Conservation (phyloP, 2,113 vertebrate genomes). For the Peromyscus californicus region DNA sequence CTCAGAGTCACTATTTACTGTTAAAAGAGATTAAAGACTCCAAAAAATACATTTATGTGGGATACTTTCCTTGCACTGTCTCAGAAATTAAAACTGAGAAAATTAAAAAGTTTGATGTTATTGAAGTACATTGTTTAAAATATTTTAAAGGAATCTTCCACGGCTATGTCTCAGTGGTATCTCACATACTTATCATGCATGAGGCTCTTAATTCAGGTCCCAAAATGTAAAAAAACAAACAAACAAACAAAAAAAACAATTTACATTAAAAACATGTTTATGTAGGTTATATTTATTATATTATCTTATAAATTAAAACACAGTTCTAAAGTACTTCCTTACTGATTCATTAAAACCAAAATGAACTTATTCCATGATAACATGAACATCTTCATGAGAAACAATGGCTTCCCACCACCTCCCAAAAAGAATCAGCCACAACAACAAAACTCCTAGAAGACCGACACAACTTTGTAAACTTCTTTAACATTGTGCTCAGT, state of each 20-base stretch:
- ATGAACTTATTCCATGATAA: background rate
- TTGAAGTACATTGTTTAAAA: background rate
- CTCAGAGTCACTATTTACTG: background rate
- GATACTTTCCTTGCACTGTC: background rate
- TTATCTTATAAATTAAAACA: background rate
- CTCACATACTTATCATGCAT: background rate
- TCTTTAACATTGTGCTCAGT: background rate
- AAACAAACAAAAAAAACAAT: background rate
- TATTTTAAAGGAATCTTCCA: background rate
- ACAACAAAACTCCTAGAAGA: background rate
- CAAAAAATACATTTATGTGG: background rate
- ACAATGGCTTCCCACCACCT: background rate
- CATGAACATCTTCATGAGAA: background rate
- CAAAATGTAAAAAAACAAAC: background rate
- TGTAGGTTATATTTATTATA: background rate
- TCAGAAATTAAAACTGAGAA: slow-evolving; percentile 25
- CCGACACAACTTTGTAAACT: background rate
- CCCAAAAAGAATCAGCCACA: background rate
- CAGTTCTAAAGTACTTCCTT: slow-evolving; percentile 9
- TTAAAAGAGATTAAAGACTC: background rate
- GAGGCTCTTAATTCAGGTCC: background rate
- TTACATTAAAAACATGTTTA: background rate
- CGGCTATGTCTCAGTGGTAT: background rate
- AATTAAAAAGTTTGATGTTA: background rate
- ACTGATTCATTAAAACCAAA: slow-evolving; percentile 21